Evolutionary conservation across 2,797 vertebrate genomes (phyloP), one percentile per base, ranked within the genome.

Genomic region (Oryzias sinensis): DNA sequence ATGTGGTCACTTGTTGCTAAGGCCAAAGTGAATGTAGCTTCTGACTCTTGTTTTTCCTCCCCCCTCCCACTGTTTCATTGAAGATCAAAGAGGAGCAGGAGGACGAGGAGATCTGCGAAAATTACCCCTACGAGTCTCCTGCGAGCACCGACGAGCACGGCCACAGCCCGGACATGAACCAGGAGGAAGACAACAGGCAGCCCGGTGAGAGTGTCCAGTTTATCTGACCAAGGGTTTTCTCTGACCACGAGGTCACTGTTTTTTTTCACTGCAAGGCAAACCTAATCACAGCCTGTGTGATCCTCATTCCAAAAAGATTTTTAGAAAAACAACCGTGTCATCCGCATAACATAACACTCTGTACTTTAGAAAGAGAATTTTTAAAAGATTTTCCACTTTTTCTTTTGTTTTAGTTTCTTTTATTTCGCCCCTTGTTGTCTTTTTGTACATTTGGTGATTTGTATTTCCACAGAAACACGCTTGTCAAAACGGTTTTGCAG

Each of bases 41-140:
- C 9, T 37, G 27, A 27, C 27, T 27, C 16, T 53, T 44, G 4
- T 56, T 56, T 16, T 5, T 29, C 5, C 41, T 52, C 50, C 55
- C 3, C 25, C 5, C 41, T 52, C 50, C 55, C 3, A 65, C 90
- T 88, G 88, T 76, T 87, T 87, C 0, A 91, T 89, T 81, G n/a
- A n/a, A 95, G 95, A 93, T 98, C 70, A 98, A 98, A 93, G 95
- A 95, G 80, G 96, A 98, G 85, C 95, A 94, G 9, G 90, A 97
- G 77, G 95, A 98, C 24, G 94, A 93, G 40, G 96, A 97, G 79
- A 96, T 97, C 78, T 92, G 94, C 50, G 96, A 96, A 85, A 93
- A 92, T 56, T 94, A 94, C 0, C 90, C 84, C 24, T 90, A 87
- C 0, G 89, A 94, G 42, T 96, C 95, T 67, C 91, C 95, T 49